Percentiles rank a stretch among this genome's conserved stretches.
Evolutionary conservation across 2,888 invertebrate species (phyloP).

Genomic region (Myopa testacea): DNA sequence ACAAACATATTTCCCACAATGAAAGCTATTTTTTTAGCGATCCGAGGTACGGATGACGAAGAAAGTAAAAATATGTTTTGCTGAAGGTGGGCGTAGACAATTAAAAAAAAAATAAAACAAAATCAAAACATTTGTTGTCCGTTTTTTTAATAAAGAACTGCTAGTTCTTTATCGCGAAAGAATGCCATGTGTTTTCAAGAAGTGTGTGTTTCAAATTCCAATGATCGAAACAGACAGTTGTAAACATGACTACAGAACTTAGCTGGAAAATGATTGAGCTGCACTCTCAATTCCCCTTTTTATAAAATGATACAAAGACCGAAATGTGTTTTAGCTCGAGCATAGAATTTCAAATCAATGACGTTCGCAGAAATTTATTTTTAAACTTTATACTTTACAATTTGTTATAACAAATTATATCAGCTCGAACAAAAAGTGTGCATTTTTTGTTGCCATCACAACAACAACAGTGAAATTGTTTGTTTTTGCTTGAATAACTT

Average conservation of each 20-base stretch:
- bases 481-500: slow-evolving; percentile 4
- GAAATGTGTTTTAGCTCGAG: too few species aligned
- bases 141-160: too few species aligned
- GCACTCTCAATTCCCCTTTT: too few species aligned
- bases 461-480: neutral
- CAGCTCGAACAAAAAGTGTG: neutral
- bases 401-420: slow-evolving; percentile 7
- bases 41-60: neutral
- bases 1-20: slow-evolving; percentile 2
- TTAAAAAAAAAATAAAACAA: neutral
- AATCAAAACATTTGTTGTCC: neutral
- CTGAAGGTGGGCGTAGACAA: neutral
- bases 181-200: too few species aligned
- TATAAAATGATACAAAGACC: too few species aligned
- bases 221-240: neutral
- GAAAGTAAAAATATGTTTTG: neutral
- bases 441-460: neutral
- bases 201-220: too few species aligned
- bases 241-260: too few species aligned
- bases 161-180: too few species aligned
- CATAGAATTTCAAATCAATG: too few species aligned
- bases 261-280: too few species aligned
- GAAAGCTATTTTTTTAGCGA: neutral
- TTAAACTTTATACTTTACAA: neutral
- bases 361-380: neutral